A percentile compares a stretch with the other conserved stretches of the same genome.
Conservation (phyloP, 2,888 invertebrate species). For the Argyresthia goedartella region DNA sequence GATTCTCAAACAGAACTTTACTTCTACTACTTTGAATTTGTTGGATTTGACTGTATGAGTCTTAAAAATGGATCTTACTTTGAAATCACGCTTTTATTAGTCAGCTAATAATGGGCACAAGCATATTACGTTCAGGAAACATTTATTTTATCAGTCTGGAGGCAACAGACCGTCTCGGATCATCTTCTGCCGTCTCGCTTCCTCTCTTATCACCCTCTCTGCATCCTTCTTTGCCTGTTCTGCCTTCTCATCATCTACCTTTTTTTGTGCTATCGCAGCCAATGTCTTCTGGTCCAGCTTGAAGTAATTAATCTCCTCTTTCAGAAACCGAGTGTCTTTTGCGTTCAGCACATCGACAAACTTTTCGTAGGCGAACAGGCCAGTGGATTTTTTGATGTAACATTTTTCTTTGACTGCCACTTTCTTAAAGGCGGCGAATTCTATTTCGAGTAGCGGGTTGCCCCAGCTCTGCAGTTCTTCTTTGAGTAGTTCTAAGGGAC, state of each 20-base stretch:
- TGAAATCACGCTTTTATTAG: too few relatives aligned
- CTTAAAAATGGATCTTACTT: too few relatives aligned
- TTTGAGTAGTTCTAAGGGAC: conserved; percentile 35
- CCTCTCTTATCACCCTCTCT: conserved; percentile 39
- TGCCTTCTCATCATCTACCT: conserved; percentile 41
- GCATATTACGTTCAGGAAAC: not conserved
- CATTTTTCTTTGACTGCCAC: conserved; percentile 46
- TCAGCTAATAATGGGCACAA: not conserved
- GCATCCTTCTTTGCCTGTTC: conserved; percentile 45
- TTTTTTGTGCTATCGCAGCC: conserved; percentile 50
- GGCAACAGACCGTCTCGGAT: conserved; percentile 45
- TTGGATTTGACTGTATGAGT: not conserved
- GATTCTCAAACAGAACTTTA: too few relatives aligned
- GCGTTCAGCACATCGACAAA: conserved; percentile 57
- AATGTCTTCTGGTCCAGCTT: conserved; percentile 58
- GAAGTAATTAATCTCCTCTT: conserved; percentile 56
- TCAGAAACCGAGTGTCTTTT: conserved; percentile 35
- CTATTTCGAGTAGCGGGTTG: conserved; percentile 43
- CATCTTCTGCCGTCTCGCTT: conserved; percentile 44
- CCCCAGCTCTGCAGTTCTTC: conserved; percentile 51
- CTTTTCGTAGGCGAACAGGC: conserved; percentile 33
- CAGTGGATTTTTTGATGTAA: conserved; percentile 28
- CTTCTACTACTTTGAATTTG: not conserved
- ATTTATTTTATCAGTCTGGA: not conserved
- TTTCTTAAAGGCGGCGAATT: conserved; percentile 45